phyloP scores from a whole-genome alignment of 2,113 vertebrate species.

The Toxotes jaculatrix region DNA sequence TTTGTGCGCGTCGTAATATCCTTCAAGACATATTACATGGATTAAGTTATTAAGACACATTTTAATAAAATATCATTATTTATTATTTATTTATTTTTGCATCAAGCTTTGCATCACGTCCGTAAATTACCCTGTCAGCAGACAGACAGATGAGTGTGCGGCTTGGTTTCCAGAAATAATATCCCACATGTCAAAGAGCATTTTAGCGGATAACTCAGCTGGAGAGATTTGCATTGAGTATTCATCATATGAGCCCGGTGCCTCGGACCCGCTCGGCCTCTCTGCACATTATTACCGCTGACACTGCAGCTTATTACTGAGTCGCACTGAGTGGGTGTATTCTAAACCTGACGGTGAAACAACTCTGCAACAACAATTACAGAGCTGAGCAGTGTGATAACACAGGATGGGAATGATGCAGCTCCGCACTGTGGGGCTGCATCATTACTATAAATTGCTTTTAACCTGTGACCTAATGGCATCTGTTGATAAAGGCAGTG shows the following conservation, averaged over 20 bases:
- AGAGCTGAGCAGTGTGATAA: not conserved
- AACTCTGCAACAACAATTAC: not conserved
- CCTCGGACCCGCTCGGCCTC: not conserved
- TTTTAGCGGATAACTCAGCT: constrained; percentile 5
- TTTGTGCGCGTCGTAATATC: not conserved
- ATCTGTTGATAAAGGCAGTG: not conserved
- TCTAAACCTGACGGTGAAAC: not conserved
- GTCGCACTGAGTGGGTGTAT: constrained; percentile 2
- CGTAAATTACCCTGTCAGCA: constrained; percentile 1
- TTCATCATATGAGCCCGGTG: not conserved
- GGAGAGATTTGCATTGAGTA: not conserved
- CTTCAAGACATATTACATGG: not conserved
- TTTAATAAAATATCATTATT: too few relatives aligned
- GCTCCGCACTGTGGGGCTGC: not conserved
- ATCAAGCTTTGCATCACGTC: constrained; percentile 1
- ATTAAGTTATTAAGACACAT: not conserved
- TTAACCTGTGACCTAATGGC: not conserved
- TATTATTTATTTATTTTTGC: too few relatives aligned
- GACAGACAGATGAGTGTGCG: not conserved
- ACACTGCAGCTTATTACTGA: not conserved
- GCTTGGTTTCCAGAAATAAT: not conserved
- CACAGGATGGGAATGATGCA: not conserved
- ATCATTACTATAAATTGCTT: not conserved
- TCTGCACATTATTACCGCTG: constrained; percentile 17
- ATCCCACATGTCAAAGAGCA: constrained; percentile 1